Base-by-base conservation (phyloP, 2,888 invertebrate genomes). In the Synanthedon myopaeformis region DNA sequence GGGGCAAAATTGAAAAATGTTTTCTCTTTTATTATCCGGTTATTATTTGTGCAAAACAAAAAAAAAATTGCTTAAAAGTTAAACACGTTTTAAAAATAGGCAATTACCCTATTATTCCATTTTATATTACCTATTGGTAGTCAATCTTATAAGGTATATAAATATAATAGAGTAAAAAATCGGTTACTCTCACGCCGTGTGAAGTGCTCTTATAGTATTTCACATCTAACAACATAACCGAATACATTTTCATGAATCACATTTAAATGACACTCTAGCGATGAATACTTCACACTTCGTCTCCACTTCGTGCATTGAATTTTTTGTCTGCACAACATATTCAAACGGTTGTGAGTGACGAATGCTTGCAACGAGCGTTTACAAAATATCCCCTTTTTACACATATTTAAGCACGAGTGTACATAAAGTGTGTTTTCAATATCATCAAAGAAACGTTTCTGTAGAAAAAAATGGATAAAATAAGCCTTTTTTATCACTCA, bases 211-310 rank as follows among this genome's bases (percentile, higher is more conserved):
- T 35, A 45, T 45, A 12, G n/a, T 45, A 3, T 6, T 45, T 45
- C 13, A 11, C n/a, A 13, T 3, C 45, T 13, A 45, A 45, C 45
- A 45, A 8, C 35, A 35, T 35, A 35, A 45, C 13, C 53, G 59
- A 62, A 66, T 64, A 69, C 69, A 69, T 73, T 71, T 72, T 69
- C 70, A 71, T 69, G 70, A 71, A 71, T 72, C 66, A 68, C 68
- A 71, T 72, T 71, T 67, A 67, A 70, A 74, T 65, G 72, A 76
- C 69, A 69, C 70, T 71, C 57, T 58, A 62, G 57, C 63, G 67
- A 69, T 71, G 71, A 74, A 74, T 71, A 68, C 71, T 60, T 67
- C 65, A 72, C 66, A 67, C 66, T 66, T 64, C 8, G 8, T 28
- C 56, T 66, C 60, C 54, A 55, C 62, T 63, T 23, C 49, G 56